A percentile compares a stretch with the other conserved stretches of the same genome.
phyloP scores from a whole-genome alignment of 2,888 invertebrate species.

The Pseudolycoriella hygida region DNA sequence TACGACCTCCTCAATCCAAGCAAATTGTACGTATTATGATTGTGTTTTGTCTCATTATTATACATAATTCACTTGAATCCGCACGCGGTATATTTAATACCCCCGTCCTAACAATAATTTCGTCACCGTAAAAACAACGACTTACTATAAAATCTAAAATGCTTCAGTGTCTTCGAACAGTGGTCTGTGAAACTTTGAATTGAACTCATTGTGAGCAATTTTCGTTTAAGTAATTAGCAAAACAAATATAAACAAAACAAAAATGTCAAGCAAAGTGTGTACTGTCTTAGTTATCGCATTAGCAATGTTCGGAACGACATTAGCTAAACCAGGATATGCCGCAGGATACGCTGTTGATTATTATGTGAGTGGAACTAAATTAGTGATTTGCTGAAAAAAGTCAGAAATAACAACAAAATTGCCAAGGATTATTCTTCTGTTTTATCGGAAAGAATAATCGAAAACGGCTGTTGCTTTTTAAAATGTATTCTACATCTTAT shows the following conservation, averaged over 20 bases:
- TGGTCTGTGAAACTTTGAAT: not conserved
- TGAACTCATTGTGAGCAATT: not conserved
- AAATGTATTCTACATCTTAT: too few species aligned
- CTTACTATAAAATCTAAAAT: not conserved
- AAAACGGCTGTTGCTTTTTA: too few species aligned
- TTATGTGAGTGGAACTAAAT: conserved; percentile 34
- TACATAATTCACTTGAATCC: too few species aligned
- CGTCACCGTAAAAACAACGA: not conserved
- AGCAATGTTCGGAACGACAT: conserved; percentile 20
- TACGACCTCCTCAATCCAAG: not conserved
- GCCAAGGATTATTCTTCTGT: not conserved
- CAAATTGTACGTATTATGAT: too few species aligned
- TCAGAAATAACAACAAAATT: too few species aligned
- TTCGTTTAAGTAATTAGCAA: not conserved
- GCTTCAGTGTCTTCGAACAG: not conserved
- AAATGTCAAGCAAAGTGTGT: not conserved
- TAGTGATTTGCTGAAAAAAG: not conserved
- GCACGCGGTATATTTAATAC: not conserved
- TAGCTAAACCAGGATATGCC: conserved; percentile 30
- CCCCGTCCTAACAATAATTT: not conserved
- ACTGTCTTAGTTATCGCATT: conserved; percentile 9
- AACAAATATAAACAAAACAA: not conserved
- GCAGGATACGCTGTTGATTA: conserved; percentile 34
- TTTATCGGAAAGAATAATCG: conserved; percentile 2
- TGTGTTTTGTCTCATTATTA: too few species aligned